Conservation (phyloP, 2,113 vertebrate genomes). For the Verasper variegatus region DNA sequence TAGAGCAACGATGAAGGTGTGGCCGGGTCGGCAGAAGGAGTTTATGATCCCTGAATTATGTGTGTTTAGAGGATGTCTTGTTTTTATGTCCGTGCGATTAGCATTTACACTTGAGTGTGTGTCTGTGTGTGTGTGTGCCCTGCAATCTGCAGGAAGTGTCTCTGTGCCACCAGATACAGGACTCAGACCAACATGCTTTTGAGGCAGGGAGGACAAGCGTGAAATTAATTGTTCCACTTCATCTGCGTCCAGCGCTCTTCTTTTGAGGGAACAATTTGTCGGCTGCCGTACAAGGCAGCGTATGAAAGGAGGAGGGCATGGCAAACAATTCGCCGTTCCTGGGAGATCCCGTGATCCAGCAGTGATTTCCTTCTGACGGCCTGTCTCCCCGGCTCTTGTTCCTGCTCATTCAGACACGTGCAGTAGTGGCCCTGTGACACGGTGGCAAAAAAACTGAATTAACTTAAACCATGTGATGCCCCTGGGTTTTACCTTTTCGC, state of each 20-base stretch:
- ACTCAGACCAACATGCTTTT: conserved; percentile 92
- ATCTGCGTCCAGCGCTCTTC: conserved; percentile 89
- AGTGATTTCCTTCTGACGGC: conserved; percentile 50
- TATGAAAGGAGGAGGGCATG: conserved; percentile 64
- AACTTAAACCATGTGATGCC: conserved; percentile 31
- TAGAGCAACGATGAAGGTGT: conserved; percentile 18
- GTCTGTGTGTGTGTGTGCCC: conserved; percentile 23
- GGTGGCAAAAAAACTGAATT: conserved; percentile 50
- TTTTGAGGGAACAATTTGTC: conserved; percentile 93
- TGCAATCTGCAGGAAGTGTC: conserved; percentile 74
- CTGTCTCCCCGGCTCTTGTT: not conserved
- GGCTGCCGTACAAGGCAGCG: conserved; percentile 73
- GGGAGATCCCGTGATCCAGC: conserved; percentile 60
- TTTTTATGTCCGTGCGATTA: conserved; percentile 37
- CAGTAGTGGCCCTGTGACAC: conserved; percentile 27
- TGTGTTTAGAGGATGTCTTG: conserved; percentile 46
- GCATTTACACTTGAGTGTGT: conserved; percentile 13
- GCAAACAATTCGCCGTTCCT: conserved; percentile 56
- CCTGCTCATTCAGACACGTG: conserved; percentile 7
- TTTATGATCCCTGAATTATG: conserved; percentile 45
- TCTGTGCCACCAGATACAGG: conserved; percentile 87
- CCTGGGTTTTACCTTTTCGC: too few relatives aligned
- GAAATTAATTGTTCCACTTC: conserved; percentile 99
- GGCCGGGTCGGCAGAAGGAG: conserved; percentile 17
- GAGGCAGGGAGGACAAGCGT: conserved; percentile 93